A percentile compares a stretch with the other conserved stretches of the same genome.
These are phyloP conservation scores for Babyrousa celebensis DNA, from an alignment of 2,797 vertebrate genomes.

Conservation along the genomic window DNA sequence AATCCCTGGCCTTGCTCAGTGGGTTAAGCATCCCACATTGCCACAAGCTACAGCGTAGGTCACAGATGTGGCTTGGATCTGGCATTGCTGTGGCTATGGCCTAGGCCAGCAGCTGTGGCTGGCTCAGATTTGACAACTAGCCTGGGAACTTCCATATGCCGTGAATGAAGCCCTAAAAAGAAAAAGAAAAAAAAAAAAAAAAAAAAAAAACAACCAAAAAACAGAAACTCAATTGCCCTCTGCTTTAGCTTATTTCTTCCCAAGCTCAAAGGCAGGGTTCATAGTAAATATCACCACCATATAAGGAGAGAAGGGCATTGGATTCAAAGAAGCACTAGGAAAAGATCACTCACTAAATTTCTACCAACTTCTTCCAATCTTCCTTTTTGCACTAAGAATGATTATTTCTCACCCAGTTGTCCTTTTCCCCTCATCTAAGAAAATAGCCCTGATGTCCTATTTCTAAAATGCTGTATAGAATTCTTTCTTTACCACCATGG, in stretches of 20 bases:
- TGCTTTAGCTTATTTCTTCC: not conserved
- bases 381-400: not conserved
- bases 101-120: too few species aligned
- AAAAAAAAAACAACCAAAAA: too few species aligned
- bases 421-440: not conserved
- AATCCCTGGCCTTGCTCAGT: too few species aligned
- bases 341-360: not conserved
- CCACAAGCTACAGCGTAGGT: too few species aligned
- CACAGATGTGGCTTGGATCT: too few species aligned
- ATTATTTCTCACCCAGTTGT: not conserved
- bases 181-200: too few species aligned
- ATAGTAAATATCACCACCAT: not conserved
- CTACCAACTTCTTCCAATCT: not conserved
- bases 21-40: too few species aligned
- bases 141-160: too few species aligned
- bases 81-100: too few species aligned
- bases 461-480: not conserved
- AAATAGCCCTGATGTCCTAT: not conserved
- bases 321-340: not conserved
- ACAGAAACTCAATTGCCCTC: not conserved
- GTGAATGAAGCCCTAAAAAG: too few species aligned
- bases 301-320: not conserved
- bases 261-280: not conserved
- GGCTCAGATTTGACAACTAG: too few species aligned
- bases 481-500: not conserved